Percentiles rank a stretch among this genome's conserved stretches.
These are phyloP conservation scores for Ceyx melanurus DNA, from an alignment of 2,113 vertebrate species.

Conservation along the genomic window DNA sequence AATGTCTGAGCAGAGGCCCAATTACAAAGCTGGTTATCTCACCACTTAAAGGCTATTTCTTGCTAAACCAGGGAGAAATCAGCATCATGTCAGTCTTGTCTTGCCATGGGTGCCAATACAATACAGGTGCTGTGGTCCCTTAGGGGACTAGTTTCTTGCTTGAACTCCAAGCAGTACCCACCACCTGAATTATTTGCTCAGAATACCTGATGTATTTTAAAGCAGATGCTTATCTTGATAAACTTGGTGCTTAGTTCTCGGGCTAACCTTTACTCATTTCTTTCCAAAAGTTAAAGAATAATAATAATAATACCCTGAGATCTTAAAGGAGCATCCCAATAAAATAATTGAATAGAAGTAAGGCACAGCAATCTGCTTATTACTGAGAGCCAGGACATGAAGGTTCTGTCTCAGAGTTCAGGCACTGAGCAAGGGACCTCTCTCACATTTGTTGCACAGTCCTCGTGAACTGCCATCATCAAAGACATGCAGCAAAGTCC, in stretches of 20 bases:
- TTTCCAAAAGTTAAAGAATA: neutral
- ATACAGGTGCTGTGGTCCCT: neutral
- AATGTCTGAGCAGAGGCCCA: neutral
- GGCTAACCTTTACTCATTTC: neutral
- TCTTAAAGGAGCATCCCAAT: accelerated
- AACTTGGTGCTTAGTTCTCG: neutral
- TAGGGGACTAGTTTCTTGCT: neutral
- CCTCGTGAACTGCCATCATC: neutral
- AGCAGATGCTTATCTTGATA: neutral
- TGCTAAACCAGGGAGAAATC: constrained; percentile 4
- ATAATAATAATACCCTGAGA: neutral
- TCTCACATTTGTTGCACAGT: neutral
- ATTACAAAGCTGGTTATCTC: neutral
- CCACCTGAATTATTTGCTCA: neutral
- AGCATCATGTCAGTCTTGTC: neutral
- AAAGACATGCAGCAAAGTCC: neutral
- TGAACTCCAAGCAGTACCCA: neutral
- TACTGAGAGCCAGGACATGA: neutral
- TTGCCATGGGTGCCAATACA: neutral
- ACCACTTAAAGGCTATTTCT: neutral
- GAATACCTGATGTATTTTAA: neutral
- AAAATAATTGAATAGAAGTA: neutral
- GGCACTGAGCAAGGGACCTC: neutral
- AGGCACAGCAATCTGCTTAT: neutral
- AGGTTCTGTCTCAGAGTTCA: neutral